Evolutionary conservation across 2,113 vertebrate species (phyloP), one percentile per base, ranked within the genome.

Genomic region (Haemorhous mexicanus): DNA sequence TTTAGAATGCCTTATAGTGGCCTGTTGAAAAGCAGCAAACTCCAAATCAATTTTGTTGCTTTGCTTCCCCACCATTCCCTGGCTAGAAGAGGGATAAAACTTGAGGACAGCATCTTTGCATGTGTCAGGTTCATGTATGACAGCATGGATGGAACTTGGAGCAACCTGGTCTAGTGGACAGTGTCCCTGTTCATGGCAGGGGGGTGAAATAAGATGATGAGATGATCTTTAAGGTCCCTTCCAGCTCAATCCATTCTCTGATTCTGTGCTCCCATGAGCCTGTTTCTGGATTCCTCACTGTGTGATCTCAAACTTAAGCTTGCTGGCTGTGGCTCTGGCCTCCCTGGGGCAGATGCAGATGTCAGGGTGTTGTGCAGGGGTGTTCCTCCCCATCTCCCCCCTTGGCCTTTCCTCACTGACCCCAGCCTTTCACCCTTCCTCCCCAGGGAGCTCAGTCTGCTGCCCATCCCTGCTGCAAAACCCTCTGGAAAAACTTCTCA

Each of bases 11-110:
- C 83, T 84, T 23, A 50, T 13, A 59, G 11, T 5, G 11, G 26
- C 10, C 24, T 59, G 2, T 6, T 87, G 39, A 52, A 52, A 74
- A 67, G 8, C 30, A 58, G 19, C 8, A 26, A 43, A 32, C 19
- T 74, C 23, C 1, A 0, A 35, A 41, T 24, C 18, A 66, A 2
- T n/a, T 43, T 41, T 5, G 0, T 26, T 30, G 4, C 4, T 73
- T 80, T 46, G 39, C 23, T 80, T 50, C 18, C 32, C 3, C 27
- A 19, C 20, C 6, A 1, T 32, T 83, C 10, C 37, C 39, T 4
- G 8, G 10, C 22, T 52, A 95, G 47, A 37, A 84, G 27, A 37
- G 7, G 7, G 27, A 55, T 9, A 35, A 55, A 55, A 2, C 16
- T 18, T 2, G 5, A 53, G 30, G 32, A 35, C 33, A 39, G 19